Base-by-base conservation (phyloP, 2,113 vertebrate genomes). In the Tonatia bakeri region DNA sequence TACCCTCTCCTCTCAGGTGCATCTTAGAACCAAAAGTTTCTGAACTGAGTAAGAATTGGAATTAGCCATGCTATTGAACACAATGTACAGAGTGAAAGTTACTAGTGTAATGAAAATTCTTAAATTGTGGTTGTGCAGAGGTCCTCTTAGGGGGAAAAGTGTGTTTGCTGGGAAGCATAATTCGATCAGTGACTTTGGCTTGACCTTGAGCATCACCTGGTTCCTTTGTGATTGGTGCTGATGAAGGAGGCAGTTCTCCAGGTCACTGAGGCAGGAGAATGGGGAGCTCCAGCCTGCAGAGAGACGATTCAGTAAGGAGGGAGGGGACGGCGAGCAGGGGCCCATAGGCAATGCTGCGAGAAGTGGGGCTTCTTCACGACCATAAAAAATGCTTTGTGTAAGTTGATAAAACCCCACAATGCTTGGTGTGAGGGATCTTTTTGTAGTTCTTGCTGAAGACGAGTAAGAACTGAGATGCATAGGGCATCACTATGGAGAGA, bases 1-100 rank as follows among this genome's bases (percentile, higher is more conserved):
- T 87, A 80, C 59, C 77, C 43, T 97, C n/a, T 15, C 47, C 31
- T 91, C 92, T 81, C n/a, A n/a, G 77, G 33, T 64, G 31, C 24
- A 38, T 61, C 16, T 89, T 64, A 19, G 50, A 79, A 59, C 31
- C 52, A 31, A 73, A 93, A 77, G 52, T 80, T 3, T 61, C 43
- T 59, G 33, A 91, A 75, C 7, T 12, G 45, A 90, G 61, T 33
- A 93, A 87, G n/a, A 90, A 76, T 75, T 70, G 79, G 43, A 94
- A 86, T 81, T 82, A 80, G 36, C 14, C 3, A 19, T 61, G 40
- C 12, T 75, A 54, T 14, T 81, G 61, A 97, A 65, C 38, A 83
- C 15, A 56, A 26, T 77, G 15, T 90, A 43, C 7, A 31, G n/a
- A 84, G 13, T 72, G 67, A 86, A 85, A 82, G 93, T 45, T 64